Conservation (phyloP, 2,797 vertebrate genomes). For the Hippocampus kuda region DNA sequence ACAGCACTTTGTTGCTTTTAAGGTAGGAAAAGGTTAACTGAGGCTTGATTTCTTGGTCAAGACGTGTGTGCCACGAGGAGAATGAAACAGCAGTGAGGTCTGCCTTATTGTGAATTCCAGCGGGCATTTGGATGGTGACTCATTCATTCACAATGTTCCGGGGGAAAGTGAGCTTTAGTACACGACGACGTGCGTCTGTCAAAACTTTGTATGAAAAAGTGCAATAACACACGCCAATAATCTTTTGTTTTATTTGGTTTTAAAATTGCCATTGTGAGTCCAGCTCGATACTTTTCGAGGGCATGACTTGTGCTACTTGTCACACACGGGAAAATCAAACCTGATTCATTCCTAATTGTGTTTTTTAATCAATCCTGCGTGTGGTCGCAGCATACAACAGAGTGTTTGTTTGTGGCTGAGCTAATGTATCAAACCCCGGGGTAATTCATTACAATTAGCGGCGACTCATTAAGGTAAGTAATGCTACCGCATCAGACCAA, state of each 20-base stretch:
- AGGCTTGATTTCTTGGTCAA: too few relatives aligned
- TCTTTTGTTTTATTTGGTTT: neutral
- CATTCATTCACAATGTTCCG: too few relatives aligned
- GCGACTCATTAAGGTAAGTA: slow-evolving; percentile 64
- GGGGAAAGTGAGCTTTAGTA: slow-evolving; percentile 11
- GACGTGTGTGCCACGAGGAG: too few relatives aligned
- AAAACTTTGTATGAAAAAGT: slow-evolving; percentile 15
- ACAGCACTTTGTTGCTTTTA: too few relatives aligned
- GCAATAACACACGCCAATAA: neutral
- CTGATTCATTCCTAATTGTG: slow-evolving; percentile 25
- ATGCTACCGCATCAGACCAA: slow-evolving; percentile 60
- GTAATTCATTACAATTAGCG: slow-evolving; percentile 67
- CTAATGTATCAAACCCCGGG: slow-evolving; percentile 64
- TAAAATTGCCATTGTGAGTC: neutral
- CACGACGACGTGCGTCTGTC: slow-evolving; percentile 16
- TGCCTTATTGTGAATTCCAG: too few relatives aligned
- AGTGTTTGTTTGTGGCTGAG: slow-evolving; percentile 55
- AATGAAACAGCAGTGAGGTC: too few relatives aligned
- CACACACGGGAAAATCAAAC: neutral
- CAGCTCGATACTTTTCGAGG: neutral
- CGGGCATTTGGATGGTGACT: too few relatives aligned
- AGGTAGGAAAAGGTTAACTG: too few relatives aligned
- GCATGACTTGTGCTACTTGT: neutral
- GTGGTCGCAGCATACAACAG: slow-evolving; percentile 40
- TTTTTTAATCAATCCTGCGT: slow-evolving; percentile 29